Percentiles rank a stretch among this genome's conserved stretches.
phyloP scores from a whole-genome alignment of 1,140 invertebrate genomes.

The Steinernema feltiae region DNA sequence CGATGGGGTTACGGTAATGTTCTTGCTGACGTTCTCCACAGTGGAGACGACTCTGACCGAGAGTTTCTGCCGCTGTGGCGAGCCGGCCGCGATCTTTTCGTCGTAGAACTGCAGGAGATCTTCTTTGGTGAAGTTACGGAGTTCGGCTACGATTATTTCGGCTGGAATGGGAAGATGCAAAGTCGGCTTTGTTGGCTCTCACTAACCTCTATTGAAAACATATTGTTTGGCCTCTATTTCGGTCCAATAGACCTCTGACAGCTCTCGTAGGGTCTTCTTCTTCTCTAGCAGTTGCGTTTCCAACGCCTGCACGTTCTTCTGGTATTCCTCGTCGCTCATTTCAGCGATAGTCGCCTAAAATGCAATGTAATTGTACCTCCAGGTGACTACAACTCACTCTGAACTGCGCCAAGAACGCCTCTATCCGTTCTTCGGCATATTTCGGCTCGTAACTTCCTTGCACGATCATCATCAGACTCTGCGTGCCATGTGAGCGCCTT shows the following conservation, averaged over 20 bases:
- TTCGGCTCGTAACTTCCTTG: slow-evolving; percentile 78
- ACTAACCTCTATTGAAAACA: slow-evolving; percentile 75
- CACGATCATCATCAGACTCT: slow-evolving; percentile 78
- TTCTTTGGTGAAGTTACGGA: slow-evolving; percentile 72
- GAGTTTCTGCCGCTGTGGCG: background rate
- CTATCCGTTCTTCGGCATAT: slow-evolving; percentile 77
- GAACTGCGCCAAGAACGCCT: slow-evolving; percentile 75
- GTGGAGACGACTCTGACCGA: background rate
- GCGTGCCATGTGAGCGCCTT: slow-evolving; percentile 69
- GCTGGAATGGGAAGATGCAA: too few species aligned
- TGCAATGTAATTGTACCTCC: background rate
- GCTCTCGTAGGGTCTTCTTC: slow-evolving; percentile 73
- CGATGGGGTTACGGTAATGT: too few species aligned
- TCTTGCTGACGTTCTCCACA: background rate
- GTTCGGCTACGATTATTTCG: slow-evolving; percentile 73
- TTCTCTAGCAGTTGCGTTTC: slow-evolving; percentile 75
- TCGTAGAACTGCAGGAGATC: slow-evolving; percentile 77
- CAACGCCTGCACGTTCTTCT: slow-evolving; percentile 74
- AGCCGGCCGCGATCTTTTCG: slow-evolving; percentile 8
- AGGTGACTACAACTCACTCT: slow-evolving; percentile 63
- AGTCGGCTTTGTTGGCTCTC: too few species aligned
- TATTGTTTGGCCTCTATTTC: slow-evolving; percentile 82
- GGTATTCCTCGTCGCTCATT: slow-evolving; percentile 76
- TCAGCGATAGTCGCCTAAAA: slow-evolving; percentile 67
- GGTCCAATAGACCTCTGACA: slow-evolving; percentile 70